Conservation (phyloP, 2,113 vertebrate species). For the Dipodomys ordii region DNA sequence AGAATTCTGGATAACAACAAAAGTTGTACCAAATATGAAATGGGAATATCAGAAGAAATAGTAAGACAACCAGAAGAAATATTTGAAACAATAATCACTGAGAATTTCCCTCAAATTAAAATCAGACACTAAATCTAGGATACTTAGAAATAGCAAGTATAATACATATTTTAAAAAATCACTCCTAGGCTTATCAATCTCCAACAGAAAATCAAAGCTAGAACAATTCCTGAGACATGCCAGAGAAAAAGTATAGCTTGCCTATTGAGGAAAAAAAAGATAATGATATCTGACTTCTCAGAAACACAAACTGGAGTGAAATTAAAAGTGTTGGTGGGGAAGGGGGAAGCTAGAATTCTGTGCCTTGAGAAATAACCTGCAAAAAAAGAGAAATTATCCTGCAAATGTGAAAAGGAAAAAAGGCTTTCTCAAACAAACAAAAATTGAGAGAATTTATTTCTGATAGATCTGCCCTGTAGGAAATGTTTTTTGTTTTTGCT, state of each 20-base stretch:
- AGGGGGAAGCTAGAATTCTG: not conserved
- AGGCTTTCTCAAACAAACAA: not conserved
- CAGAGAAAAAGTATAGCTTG: not conserved
- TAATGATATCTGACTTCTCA: not conserved
- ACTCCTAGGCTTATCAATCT: not conserved
- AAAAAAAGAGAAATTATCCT: not conserved
- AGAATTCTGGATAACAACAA: not conserved
- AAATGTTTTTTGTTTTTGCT: not conserved
- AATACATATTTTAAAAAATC: not conserved
- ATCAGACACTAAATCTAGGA: not conserved
- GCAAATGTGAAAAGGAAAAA: not conserved
- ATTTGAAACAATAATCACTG: not conserved
- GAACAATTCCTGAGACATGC: not conserved
- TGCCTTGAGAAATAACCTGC: slow-evolving; percentile 17
- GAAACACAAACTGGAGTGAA: not conserved
- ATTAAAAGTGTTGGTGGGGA: not conserved
- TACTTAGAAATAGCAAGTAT: not conserved
- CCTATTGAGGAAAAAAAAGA: not conserved
- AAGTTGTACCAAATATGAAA: not conserved
- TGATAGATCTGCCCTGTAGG: not conserved
- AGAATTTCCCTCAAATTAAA: not conserved
- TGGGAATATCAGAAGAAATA: not conserved
- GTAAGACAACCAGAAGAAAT: not conserved
- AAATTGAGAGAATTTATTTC: not conserved
- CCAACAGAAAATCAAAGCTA: not conserved